Conservation (phyloP, 30 jellyfish, hydroid and myxozoan genomes). For the Nemopilema nomurai region DNA sequence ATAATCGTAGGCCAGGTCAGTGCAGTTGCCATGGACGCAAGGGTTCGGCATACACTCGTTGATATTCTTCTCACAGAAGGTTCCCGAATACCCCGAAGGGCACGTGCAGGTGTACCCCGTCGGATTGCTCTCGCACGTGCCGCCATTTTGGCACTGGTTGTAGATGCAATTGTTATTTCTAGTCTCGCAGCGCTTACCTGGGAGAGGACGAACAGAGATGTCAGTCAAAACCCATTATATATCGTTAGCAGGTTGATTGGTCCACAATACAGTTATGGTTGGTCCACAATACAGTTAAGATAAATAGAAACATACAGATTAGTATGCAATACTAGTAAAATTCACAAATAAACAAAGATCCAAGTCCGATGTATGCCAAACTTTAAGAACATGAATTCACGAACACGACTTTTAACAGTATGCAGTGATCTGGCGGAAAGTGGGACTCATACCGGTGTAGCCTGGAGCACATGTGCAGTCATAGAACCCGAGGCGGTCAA, state of each 20-base stretch:
- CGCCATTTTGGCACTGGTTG: constrained; percentile 76
- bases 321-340: not conserved
- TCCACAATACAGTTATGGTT: too few species aligned
- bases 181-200: constrained; percentile 80
- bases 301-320: too few species aligned
- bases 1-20: constrained; percentile 73
- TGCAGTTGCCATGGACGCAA: constrained; percentile 80
- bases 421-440: too few species aligned
- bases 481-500: constrained; percentile 66
- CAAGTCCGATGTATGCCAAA: not conserved
- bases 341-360: not conserved
- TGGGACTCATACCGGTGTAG: constrained; percentile 65
- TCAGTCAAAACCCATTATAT: too few species aligned
- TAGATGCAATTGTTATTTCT: constrained; percentile 66
- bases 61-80: constrained; percentile 57
- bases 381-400: not conserved
- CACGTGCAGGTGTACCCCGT: constrained; percentile 76
- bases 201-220: not conserved
- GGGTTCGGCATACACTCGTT: constrained; percentile 72
- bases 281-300: too few species aligned
- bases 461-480: constrained; percentile 86
- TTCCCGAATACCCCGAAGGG: constrained; percentile 72
- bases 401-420: too few species aligned
- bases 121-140: constrained; percentile 51
- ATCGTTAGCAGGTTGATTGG: too few species aligned